Percentiles rank a stretch among this genome's conserved stretches.
Evolutionary conservation across 2,797 vertebrate species (phyloP).

Genomic region (Alectoris magna): DNA sequence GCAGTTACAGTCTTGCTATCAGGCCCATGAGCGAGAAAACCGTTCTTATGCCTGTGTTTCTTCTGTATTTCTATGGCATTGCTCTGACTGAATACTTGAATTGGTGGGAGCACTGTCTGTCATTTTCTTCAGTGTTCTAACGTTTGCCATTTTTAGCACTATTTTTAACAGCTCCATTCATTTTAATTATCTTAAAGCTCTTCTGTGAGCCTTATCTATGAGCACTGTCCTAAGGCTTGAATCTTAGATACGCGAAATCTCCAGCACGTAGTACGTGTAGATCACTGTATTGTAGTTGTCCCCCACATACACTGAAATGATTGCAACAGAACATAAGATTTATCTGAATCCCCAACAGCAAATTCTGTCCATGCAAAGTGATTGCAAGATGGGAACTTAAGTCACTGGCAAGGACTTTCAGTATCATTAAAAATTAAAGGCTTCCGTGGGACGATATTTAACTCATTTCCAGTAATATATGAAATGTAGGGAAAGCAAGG

Average conservation of each 20-base stretch:
- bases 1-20: not conserved
- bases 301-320: not conserved
- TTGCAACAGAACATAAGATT: not conserved
- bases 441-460: not conserved
- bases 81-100: not conserved
- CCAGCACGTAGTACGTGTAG: not conserved
- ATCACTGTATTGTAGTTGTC: not conserved
- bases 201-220: not conserved
- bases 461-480: not conserved
- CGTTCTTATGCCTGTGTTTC: not conserved
- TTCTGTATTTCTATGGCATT: not conserved
- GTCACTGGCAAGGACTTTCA: not conserved
- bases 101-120: not conserved
- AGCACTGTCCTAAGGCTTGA: not conserved
- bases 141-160: not conserved
- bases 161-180: not conserved
- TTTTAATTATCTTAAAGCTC: not conserved
- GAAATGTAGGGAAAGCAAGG: not conserved
- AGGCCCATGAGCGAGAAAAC: not conserved
- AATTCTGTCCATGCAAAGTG: not conserved
- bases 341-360: not conserved
- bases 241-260: not conserved
- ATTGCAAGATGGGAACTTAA: not conserved
- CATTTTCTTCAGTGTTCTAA: not conserved
- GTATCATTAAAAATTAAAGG: not conserved